Evolutionary conservation across 1,140 invertebrate species (phyloP).

Genomic region (Drosophila pruinosa): DNA sequence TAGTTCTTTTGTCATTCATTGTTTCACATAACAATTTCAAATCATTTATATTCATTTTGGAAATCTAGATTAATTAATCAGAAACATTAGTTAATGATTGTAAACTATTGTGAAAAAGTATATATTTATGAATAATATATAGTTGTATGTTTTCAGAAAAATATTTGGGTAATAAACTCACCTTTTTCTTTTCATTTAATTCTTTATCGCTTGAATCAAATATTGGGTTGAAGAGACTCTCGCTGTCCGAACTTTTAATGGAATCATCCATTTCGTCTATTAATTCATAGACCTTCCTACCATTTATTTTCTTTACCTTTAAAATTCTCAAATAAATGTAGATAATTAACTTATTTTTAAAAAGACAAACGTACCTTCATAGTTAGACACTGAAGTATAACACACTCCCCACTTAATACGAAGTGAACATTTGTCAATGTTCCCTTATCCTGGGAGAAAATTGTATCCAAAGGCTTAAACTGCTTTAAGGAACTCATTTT

Average conservation of each 20-base stretch:
- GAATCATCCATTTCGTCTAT: background rate
- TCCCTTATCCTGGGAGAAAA: slow-evolving; percentile 64
- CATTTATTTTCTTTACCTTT: background rate
- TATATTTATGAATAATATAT: too few relatives aligned
- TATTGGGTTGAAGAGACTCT: background rate
- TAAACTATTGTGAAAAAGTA: too few relatives aligned
- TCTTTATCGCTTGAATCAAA: background rate
- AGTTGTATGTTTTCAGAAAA: too few relatives aligned
- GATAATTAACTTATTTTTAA: background rate
- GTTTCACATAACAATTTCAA: slow-evolving; percentile 20
- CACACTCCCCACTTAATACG: slow-evolving; percentile 75
- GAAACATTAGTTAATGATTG: too few relatives aligned
- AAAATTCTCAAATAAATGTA: background rate
- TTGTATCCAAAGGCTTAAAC: slow-evolving; percentile 67
- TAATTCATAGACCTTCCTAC: background rate
- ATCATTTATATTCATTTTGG: slow-evolving; percentile 24
- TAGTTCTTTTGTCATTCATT: too few relatives aligned
- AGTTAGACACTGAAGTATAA: slow-evolving; percentile 71
- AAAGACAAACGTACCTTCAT: slow-evolving; percentile 35
- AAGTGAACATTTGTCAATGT: slow-evolving; percentile 69
- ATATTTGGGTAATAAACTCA: background rate
- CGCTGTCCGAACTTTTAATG: background rate
- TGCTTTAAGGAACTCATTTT: slow-evolving; percentile 53
- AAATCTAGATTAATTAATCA: slow-evolving; percentile 15
- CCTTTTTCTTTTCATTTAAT: background rate